A percentile compares a stretch with the other conserved stretches of the same genome.
Evolutionary conservation across 2,888 invertebrate species (phyloP).

Genomic region (Drosophila heteroneura): DNA sequence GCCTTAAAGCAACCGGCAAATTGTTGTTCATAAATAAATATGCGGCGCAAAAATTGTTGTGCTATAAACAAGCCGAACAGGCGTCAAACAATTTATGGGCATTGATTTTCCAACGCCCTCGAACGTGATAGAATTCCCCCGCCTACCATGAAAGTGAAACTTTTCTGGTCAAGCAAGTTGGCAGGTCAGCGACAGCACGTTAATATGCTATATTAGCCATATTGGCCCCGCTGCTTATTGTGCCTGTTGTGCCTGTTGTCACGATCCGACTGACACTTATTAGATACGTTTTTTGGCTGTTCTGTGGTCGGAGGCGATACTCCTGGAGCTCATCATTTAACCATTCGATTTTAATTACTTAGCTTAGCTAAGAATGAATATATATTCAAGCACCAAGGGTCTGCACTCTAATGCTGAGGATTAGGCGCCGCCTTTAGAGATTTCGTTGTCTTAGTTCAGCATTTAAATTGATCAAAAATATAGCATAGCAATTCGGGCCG

Average conservation of each 20-base stretch:
- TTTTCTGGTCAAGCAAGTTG: conserved; percentile 51
- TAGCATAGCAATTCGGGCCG: conserved; percentile 37
- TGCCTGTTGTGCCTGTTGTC: conserved; percentile 34
- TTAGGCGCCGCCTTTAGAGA: conserved; percentile 60
- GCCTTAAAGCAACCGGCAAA: conserved; percentile 75
- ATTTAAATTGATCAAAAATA: conserved; percentile 79
- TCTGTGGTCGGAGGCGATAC: background rate
- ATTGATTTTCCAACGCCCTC: conserved; percentile 64
- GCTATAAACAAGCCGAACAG: conserved; percentile 65
- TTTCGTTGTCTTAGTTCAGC: conserved; percentile 75
- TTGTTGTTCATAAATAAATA: conserved; percentile 78
- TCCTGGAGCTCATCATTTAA: conserved; percentile 62
- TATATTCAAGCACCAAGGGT: conserved; percentile 22
- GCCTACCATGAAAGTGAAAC: conserved; percentile 58
- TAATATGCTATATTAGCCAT: conserved; percentile 21
- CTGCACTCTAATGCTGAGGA: conserved; percentile 52
- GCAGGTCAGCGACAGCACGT: conserved; percentile 62
- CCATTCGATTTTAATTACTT: conserved; percentile 73
- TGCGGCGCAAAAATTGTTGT: conserved; percentile 67
- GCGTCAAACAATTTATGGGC: conserved; percentile 70
- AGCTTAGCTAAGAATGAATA: conserved; percentile 59
- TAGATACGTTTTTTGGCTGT: conserved; percentile 73
- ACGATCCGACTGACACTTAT: conserved; percentile 75
- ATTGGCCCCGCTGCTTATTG: conserved; percentile 26
- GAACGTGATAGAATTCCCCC: conserved; percentile 58